Percentiles rank a stretch among this genome's conserved stretches.
phyloP scores from a whole-genome alignment of 2,888 invertebrate species.

The Cephus spinipes region DNA sequence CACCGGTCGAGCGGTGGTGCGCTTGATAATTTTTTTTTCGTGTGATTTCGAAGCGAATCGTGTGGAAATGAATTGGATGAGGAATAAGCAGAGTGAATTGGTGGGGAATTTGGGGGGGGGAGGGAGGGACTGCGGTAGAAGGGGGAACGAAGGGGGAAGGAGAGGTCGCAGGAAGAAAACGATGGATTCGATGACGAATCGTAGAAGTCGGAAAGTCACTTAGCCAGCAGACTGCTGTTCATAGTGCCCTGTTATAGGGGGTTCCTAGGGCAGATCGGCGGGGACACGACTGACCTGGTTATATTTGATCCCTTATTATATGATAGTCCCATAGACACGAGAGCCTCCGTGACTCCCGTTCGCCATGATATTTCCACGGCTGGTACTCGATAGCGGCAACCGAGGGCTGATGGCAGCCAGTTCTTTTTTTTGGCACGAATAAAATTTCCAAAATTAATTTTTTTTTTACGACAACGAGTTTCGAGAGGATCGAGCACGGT shows the following conservation, averaged over 20 bases:
- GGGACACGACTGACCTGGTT: slow-evolving; percentile 7
- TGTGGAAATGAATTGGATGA: neutral
- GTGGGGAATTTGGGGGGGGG: neutral
- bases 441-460: neutral
- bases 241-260: slow-evolving; percentile 67
- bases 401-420: neutral
- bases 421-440: neutral
- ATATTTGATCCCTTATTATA: neutral
- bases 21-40: neutral
- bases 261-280: slow-evolving; percentile 60
- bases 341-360: neutral
- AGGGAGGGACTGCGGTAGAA: slow-evolving; percentile 6
- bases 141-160: slow-evolving; percentile 31
- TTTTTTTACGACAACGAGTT: too few relatives aligned
- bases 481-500: neutral
- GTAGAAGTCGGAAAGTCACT: slow-evolving; percentile 63
- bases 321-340: neutral
- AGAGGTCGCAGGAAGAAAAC: slow-evolving; percentile 32
- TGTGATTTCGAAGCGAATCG: neutral
- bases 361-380: neutral
- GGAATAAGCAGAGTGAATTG: neutral
- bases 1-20: neutral
- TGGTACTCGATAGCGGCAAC: neutral
- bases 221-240: slow-evolving; percentile 66
- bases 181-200: slow-evolving; percentile 33